Evolutionary conservation across 2,888 invertebrate species (phyloP), one percentile per base, ranked within the genome.

Genomic region (Carpatolechia fugitivella): DNA sequence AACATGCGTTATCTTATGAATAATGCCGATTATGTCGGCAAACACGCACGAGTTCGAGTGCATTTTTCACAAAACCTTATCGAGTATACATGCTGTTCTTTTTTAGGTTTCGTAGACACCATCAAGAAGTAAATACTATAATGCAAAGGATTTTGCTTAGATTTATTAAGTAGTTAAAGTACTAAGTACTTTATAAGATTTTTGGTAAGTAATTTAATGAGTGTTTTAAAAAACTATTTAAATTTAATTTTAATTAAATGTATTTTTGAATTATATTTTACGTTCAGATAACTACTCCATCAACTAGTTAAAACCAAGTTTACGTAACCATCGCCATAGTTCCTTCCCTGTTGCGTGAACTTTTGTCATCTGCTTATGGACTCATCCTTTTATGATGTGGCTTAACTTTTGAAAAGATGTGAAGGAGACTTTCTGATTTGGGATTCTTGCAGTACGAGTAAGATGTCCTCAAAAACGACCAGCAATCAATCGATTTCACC

Each of bases 1-100:
- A 90, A 88, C 76, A 89, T 83, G 80, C 74, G 85, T 85, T 89
- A 89, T 89, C 88, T 83, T 87, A 88, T 90, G 90, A 90, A 89
- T 90, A 88, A 90, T 88, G 85, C 85, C 86, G 89, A 88, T 87
- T 85, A 87, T 85, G 76, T 84, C 86, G 66, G 81, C 74, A 87
- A 89, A 90, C 84, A 78, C 81, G 80, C 77, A 78, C 79, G 73
- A 73, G 78, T 76, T 74, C 68, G 61, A 78, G 70, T 86, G 83
- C 80, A 82, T 86, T 89, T 88, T 87, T 85, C 82, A 84, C 76
- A 66, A 82, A 80, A 74, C 63, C 74, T 79, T 80, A 76, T 80
- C 72, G 65, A 76, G n/a, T 52, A 71, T 75, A 88, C 82, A 88
- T 84, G 73, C 40, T 83, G 88, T 70, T 58, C 54, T 38, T 44